Conservation (phyloP, 1,140 invertebrate genomes). For the Drosophila athabasca region DNA sequence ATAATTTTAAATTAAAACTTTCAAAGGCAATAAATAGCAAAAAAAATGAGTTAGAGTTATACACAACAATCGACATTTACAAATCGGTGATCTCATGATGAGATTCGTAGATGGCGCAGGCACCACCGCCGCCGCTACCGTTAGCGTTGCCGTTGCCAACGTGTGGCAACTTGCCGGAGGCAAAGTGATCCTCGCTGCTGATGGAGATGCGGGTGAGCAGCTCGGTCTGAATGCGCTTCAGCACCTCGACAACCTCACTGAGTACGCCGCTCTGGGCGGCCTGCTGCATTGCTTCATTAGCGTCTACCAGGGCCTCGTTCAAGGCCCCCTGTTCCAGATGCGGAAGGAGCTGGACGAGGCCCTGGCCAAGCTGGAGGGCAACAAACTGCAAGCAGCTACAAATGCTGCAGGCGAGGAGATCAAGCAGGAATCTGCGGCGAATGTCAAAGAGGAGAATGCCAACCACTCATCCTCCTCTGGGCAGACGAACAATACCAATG, state of each 20-base stretch:
- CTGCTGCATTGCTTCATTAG: constrained; percentile 84
- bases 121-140: constrained; percentile 15
- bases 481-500: constrained; percentile 34
- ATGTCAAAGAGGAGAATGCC: constrained; percentile 86
- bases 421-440: constrained; percentile 85
- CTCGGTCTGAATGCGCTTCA: constrained; percentile 79
- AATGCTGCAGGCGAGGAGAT: constrained; percentile 85
- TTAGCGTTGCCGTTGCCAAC: constrained; percentile 12
- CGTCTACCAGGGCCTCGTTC: constrained; percentile 85
- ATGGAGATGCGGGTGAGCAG: constrained; percentile 73
- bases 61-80: constrained; percentile 67
- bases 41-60: constrained; percentile 43
- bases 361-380: constrained; percentile 86
- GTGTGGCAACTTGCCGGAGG: constrained; percentile 19
- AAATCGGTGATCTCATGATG: constrained; percentile 82
- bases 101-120: constrained; percentile 67
- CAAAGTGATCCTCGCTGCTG: constrained; percentile 59
- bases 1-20: constrained; percentile 47
- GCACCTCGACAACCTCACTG: constrained; percentile 73
- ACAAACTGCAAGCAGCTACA: constrained; percentile 83
- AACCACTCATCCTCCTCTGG: constrained; percentile 54
- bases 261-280: constrained; percentile 76
- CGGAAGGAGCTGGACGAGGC: constrained; percentile 90
- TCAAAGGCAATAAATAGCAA: constrained; percentile 75
- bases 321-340: constrained; percentile 87